Evolutionary conservation across 2,113 vertebrate species (phyloP).

Genomic region (Ursus arctos): DNA sequence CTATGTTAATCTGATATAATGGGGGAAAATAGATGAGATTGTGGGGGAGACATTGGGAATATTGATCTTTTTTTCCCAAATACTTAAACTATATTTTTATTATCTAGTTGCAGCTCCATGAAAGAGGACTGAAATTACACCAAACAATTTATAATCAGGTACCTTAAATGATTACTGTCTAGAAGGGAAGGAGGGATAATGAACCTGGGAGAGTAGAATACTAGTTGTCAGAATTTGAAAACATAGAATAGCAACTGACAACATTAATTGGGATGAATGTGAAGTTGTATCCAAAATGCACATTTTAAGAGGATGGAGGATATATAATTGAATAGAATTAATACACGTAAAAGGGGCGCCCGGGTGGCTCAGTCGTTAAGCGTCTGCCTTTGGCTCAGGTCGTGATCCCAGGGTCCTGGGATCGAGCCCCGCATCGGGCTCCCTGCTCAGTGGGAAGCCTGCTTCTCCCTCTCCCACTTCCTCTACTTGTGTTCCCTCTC

Average conservation of each 20-base stretch:
- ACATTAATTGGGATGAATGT: neutral
- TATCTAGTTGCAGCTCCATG: slow-evolving; percentile 95
- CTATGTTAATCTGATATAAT: slow-evolving; percentile 24
- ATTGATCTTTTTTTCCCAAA: neutral
- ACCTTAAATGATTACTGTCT: slow-evolving; percentile 8
- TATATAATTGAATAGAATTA: neutral
- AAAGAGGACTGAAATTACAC: slow-evolving; percentile 96
- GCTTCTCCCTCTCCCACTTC: too few relatives aligned
- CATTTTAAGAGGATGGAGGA: neutral
- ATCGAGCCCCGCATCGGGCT: too few relatives aligned
- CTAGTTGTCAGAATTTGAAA: slow-evolving; percentile 43
- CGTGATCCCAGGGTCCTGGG: too few relatives aligned
- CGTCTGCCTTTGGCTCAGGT: too few relatives aligned
- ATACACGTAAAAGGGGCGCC: neutral
- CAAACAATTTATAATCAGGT: slow-evolving; percentile 96
- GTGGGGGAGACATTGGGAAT: slow-evolving; percentile 19
- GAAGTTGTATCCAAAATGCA: neutral
- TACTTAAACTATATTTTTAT: slow-evolving; percentile 24
- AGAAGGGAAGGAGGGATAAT: neutral
- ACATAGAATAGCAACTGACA: neutral
- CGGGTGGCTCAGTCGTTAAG: too few relatives aligned
- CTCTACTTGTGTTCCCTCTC: too few relatives aligned
- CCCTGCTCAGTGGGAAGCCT: too few relatives aligned
- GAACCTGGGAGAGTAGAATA: neutral
- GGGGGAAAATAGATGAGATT: neutral